Conservation (phyloP, 92 coral and sea anemone genomes). For the Palythoa grandis region DNA sequence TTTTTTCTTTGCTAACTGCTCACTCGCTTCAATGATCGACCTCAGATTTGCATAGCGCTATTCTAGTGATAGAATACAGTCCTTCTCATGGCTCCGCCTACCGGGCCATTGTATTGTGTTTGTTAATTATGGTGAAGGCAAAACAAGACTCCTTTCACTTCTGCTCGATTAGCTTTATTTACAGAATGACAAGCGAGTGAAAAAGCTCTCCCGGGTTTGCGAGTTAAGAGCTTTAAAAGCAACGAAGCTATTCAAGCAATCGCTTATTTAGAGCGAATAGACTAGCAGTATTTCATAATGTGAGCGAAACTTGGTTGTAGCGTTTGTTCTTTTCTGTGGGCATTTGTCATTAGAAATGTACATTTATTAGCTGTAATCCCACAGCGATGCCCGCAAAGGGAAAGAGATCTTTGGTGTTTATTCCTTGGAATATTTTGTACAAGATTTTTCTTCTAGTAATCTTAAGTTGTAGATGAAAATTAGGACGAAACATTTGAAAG, state of each 20-base stretch:
- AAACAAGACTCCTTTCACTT: conserved; percentile 37
- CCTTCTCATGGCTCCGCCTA: conserved; percentile 57
- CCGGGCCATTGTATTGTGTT: conserved; percentile 54
- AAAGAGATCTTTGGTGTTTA: conserved; percentile 7
- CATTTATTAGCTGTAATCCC: conserved; percentile 36
- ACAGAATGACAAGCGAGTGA: conserved; percentile 40
- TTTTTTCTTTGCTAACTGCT: conserved; percentile 15
- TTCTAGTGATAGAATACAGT: conserved; percentile 41
- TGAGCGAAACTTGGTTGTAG: neutral
- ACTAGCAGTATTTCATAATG: neutral
- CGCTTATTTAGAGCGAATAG: neutral
- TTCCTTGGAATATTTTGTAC: neutral
- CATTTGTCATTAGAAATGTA: conserved; percentile 39
- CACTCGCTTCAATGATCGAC: conserved; percentile 21
- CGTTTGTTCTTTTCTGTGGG: neutral
- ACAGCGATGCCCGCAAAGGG: conserved; percentile 42
- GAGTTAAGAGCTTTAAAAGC: conserved; percentile 39
- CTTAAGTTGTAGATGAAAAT: neutral
- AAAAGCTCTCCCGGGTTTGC: conserved; percentile 41
- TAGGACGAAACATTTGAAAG: neutral
- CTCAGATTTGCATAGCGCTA: conserved; percentile 29
- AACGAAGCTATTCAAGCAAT: conserved; percentile 40
- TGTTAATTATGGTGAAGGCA: conserved; percentile 49
- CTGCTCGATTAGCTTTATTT: conserved; percentile 29
- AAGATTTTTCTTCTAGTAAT: conserved; percentile 11